Base-by-base conservation (phyloP, 2,888 invertebrate species). In the Seira ritae region DNA sequence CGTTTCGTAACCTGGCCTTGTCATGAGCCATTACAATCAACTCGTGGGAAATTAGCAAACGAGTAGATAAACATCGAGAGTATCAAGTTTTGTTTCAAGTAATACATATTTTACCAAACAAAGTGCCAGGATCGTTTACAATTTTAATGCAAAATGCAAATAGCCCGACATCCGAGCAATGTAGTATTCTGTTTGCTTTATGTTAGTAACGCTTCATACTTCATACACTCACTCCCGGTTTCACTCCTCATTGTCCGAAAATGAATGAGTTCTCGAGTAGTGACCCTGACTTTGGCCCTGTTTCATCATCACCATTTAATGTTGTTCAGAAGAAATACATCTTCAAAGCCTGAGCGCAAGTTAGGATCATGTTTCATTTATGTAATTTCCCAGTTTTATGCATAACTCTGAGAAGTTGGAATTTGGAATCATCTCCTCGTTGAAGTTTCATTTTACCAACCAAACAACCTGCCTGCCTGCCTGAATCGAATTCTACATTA, bases 141-240 rank as follows among this genome's bases (percentile, higher is more conserved):
- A 74, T 80, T 80, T 74, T 80, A 80, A 80, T 80, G 80, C 80
- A 80, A 74, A 81, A 81, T 81, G 80, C 80, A 81, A 81, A 81
- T 81, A 81, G 37, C 50, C 80, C 75, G 80, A 75, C 80, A 81
- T 69, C 66, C 46, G 71, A 81, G 66, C 62, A 50, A 74, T 55
- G 42, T 55, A 62, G 46, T 62, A 60, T 75, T 69, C n/a, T 81
- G 70, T 75, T 75, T 75, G 60, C 71, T 70, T 71, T 70, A 65
- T 66, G 80, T 81, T 75, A 81, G 80, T 71, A 69, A 81, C 74
- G 80, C 70, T 80, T 55, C n/a, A 23, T 8, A 71, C 71, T 31
- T 31, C 71, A 24, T 68, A 1, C 4, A n/a, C 20, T 2, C 42
- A 19, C 46, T 19, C 69, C 31, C 42, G 19, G n/a, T 55, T 50